Conservation (phyloP, 92 coral and sea anemone species). For the Bergia puertoricense region DNA sequence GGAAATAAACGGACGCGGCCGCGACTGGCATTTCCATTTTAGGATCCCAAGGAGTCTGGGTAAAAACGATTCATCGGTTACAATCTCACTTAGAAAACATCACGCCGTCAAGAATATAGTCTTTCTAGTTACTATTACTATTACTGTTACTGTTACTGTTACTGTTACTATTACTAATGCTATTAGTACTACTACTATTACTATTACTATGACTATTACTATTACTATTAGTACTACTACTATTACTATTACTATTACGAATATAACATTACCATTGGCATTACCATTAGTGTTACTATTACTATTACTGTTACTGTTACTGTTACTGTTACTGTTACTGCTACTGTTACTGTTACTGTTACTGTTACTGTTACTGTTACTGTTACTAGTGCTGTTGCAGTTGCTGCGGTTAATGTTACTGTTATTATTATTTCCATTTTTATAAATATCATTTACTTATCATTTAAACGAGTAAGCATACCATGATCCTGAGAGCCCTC, state of each 20-base stretch:
- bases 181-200: too few species aligned
- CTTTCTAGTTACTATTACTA: too few species aligned
- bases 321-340: background rate
- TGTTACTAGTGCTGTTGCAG: background rate
- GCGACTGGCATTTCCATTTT: slow-evolving; percentile 74
- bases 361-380: background rate
- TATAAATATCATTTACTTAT: too few species aligned
- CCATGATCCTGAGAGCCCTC: slow-evolving; percentile 84
- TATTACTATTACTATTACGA: too few species aligned
- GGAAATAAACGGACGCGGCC: slow-evolving; percentile 87
- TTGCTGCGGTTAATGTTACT: background rate
- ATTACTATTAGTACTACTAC: too few species aligned
- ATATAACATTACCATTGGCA: too few species aligned
- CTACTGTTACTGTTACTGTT: background rate
- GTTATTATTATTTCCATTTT: background rate
- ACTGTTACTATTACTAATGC: too few species aligned
- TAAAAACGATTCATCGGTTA: background rate
- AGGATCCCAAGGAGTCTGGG: slow-evolving; percentile 91
- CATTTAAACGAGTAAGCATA: slow-evolving; percentile 38
- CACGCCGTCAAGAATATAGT: background rate
- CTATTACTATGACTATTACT: too few species aligned
- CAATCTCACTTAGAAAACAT: background rate
- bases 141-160: too few species aligned
- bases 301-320: background rate
- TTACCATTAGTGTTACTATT: background rate